Evolutionary conservation across 2,113 vertebrate species (phyloP).

Genomic region (Terrapene triunguis): DNA sequence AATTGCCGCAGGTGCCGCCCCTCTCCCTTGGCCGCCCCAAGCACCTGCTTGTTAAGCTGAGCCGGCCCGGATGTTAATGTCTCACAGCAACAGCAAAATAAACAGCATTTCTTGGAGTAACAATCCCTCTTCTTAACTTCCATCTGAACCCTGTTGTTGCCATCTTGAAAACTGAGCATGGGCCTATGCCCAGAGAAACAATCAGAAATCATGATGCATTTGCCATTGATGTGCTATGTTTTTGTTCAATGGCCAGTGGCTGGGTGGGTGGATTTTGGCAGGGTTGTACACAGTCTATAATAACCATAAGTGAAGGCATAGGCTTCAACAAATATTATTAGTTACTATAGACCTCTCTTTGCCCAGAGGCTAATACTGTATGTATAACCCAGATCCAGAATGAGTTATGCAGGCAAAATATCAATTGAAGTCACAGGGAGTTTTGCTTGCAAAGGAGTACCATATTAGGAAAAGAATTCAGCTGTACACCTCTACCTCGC

Average conservation of each 20-base stretch:
- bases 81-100: background rate
- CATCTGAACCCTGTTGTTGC: background rate
- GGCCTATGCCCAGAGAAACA: background rate
- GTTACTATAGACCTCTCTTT: background rate
- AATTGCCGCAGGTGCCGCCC: too few relatives aligned
- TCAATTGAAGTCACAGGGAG: background rate
- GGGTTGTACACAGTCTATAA: rapidly evolving
- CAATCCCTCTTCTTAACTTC: background rate
- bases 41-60: too few relatives aligned
- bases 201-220: background rate
- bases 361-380: background rate
- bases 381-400: background rate
- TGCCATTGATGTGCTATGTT: background rate
- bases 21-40: too few relatives aligned
- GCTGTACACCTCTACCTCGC: background rate
- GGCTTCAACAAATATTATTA: background rate
- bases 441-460: background rate
- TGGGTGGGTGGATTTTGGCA: background rate
- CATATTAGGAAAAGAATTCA: background rate
- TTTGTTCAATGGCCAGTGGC: background rate
- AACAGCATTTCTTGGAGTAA: background rate
- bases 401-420: background rate
- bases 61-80: background rate
- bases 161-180: background rate
- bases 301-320: background rate